phyloP scores from a whole-genome alignment of 2,113 vertebrate genomes.

The Archilochus colubris region DNA sequence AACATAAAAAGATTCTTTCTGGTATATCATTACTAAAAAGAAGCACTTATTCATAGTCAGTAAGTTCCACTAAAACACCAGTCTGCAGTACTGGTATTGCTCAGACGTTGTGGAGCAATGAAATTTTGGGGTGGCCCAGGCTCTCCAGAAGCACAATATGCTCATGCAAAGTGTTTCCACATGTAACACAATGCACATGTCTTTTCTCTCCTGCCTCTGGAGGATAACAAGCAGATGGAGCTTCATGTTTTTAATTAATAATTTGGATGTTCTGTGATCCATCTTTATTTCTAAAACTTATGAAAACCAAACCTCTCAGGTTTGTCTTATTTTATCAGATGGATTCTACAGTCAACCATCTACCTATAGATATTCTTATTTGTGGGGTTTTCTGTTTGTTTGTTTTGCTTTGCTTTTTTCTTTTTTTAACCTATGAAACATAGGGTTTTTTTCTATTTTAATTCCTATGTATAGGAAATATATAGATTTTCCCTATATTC shows the following conservation, averaged over 20 bases:
- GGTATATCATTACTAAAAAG: neutral
- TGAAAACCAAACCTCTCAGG: rapidly evolving
- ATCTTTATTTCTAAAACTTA: neutral
- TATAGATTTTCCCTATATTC: rapidly evolving
- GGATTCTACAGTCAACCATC: neutral
- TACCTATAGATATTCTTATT: neutral
- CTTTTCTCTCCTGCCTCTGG: neutral
- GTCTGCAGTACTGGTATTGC: neutral
- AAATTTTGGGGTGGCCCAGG: neutral
- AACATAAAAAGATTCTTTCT: neutral
- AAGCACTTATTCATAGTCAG: neutral
- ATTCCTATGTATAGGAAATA: no score
- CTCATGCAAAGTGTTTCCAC: neutral
- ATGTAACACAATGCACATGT: neutral
- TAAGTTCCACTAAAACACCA: neutral
- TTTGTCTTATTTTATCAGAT: neutral
- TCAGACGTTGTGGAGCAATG: neutral
- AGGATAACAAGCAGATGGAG: neutral
- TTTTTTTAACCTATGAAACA: neutral
- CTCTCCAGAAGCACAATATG: neutral
- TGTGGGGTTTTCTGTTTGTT: neutral
- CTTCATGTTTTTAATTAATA: neutral
- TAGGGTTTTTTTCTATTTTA: no score
- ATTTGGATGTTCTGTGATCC: neutral
- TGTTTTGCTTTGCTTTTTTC: rapidly evolving